Conservation (phyloP, 2,888 invertebrate species). For the Notodonta dromedarius region DNA sequence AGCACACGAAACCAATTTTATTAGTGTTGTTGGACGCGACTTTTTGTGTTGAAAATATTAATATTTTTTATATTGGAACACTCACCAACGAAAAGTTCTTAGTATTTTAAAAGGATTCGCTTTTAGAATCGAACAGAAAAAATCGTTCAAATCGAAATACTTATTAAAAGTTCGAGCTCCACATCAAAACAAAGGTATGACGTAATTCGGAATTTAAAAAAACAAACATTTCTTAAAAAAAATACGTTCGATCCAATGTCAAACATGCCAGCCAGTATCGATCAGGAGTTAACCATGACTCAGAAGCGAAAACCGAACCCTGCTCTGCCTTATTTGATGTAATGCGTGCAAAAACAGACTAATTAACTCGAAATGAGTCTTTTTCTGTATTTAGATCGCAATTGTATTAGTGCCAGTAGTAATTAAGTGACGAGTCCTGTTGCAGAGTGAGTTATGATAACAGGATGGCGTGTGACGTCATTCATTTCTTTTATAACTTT, state of each 20-base stretch:
- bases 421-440: constrained; percentile 6
- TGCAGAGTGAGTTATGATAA: constrained; percentile 4
- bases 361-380: constrained; percentile 28
- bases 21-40: too few relatives aligned
- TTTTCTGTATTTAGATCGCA: constrained; percentile 27
- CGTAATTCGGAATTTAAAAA: constrained; percentile 25
- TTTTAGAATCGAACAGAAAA: too few relatives aligned
- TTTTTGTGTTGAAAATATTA: too few relatives aligned
- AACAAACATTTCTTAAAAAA: constrained; percentile 23
- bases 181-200: constrained; percentile 18
- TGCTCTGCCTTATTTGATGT: constrained; percentile 33
- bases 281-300: constrained; percentile 58
- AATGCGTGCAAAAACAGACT: constrained; percentile 23
- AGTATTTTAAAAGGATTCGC: too few relatives aligned
- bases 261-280: constrained; percentile 52
- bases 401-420: constrained; percentile 1
- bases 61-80: too few relatives aligned
- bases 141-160: too few relatives aligned
- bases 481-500: neutral
- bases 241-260: constrained; percentile 50
- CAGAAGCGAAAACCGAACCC: constrained; percentile 49
- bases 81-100: too few relatives aligned
- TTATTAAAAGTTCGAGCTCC: too few relatives aligned
- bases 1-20: too few relatives aligned
- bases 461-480: constrained; percentile 4